Percentiles rank a stretch among this genome's conserved stretches.
phyloP scores from a whole-genome alignment of 2,113 vertebrate species.

The Vimba vimba region DNA sequence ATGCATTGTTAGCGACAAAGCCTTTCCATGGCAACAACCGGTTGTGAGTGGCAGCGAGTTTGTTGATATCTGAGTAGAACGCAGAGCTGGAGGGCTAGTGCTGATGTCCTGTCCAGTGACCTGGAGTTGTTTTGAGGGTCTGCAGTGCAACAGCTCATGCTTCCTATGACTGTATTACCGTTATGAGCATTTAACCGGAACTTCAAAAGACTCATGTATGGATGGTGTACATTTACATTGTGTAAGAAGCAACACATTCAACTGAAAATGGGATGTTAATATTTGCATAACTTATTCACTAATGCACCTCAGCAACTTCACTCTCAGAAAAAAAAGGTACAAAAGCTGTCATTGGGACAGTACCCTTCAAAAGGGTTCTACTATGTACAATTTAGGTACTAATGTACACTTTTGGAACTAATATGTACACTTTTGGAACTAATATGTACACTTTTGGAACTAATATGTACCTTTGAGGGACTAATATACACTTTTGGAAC shows the following conservation, averaged over 20 bases:
- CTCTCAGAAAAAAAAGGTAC: too few species aligned
- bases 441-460: too few species aligned
- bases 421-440: too few species aligned
- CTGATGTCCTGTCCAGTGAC: slow-evolving; percentile 18
- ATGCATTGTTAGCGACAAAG: slow-evolving; percentile 29
- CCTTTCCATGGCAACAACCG: slow-evolving; percentile 46
- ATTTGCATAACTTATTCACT: slow-evolving; percentile 16
- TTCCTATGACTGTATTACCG: background rate
- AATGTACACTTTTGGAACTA: too few species aligned
- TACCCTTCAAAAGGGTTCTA: too few species aligned
- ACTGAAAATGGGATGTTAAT: slow-evolving; percentile 17
- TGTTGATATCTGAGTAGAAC: slow-evolving; percentile 20
- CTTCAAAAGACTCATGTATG: background rate
- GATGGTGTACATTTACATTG: background rate
- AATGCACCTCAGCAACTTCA: background rate
- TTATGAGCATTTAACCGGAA: background rate
- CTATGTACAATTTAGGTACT: too few species aligned
- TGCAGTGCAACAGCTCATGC: background rate
- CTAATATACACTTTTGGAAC: too few species aligned
- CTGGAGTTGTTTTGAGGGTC: background rate
- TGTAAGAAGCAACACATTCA: background rate
- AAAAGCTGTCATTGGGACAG: too few species aligned
- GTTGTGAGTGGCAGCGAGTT: slow-evolving; percentile 24
- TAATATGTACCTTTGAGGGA: too few species aligned
- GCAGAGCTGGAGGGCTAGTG: slow-evolving; percentile 19